A percentile compares a stretch with the other conserved stretches of the same genome.
Evolutionary conservation across 2,888 invertebrate species (phyloP).

Genomic region (Metallyticus violacea): DNA sequence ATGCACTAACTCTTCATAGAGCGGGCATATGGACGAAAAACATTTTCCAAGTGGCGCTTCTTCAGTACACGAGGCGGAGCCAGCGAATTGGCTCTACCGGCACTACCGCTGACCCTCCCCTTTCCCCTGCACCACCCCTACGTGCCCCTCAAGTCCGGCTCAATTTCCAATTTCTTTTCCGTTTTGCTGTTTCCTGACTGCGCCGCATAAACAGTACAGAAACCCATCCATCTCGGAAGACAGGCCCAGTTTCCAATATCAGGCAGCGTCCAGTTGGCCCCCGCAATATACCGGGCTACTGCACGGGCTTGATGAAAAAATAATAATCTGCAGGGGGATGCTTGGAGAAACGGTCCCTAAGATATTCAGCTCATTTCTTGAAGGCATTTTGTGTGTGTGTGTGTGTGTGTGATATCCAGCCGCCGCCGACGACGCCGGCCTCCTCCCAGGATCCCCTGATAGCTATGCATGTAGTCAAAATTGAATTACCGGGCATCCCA

Average conservation of each 20-base stretch:
- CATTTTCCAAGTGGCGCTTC: neutral
- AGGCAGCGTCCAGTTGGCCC: slow-evolving; percentile 3
- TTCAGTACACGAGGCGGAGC: neutral
- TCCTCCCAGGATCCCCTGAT: neutral
- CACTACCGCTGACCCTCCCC: slow-evolving; percentile 1
- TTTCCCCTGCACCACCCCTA: neutral
- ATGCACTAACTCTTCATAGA: too few relatives aligned
- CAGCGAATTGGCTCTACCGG: slow-evolving; percentile 15
- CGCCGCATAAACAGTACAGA: slow-evolving; percentile 29
- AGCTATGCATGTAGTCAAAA: neutral
- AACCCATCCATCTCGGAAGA: slow-evolving; percentile 26
- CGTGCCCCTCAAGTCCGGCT: slow-evolving; percentile 18
- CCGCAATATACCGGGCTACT: neutral
- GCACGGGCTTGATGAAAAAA: slow-evolving; percentile 45
- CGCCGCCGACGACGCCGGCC: too few relatives aligned
- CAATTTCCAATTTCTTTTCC: slow-evolving; percentile 34
- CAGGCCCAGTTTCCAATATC: slow-evolving; percentile 24
- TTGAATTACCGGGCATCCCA: neutral
- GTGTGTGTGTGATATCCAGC: neutral
- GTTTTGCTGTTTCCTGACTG: slow-evolving; percentile 27
- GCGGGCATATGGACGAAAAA: neutral
- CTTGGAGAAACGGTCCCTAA: slow-evolving; percentile 40
- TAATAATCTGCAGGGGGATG: slow-evolving; percentile 46
- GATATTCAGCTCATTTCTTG: slow-evolving; percentile 22
- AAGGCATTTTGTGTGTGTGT: neutral